A percentile compares a stretch with the other conserved stretches of the same genome.
Evolutionary conservation across 92 coral and sea anemone genomes (phyloP).

Genomic region (Zoanthus sociatus): DNA sequence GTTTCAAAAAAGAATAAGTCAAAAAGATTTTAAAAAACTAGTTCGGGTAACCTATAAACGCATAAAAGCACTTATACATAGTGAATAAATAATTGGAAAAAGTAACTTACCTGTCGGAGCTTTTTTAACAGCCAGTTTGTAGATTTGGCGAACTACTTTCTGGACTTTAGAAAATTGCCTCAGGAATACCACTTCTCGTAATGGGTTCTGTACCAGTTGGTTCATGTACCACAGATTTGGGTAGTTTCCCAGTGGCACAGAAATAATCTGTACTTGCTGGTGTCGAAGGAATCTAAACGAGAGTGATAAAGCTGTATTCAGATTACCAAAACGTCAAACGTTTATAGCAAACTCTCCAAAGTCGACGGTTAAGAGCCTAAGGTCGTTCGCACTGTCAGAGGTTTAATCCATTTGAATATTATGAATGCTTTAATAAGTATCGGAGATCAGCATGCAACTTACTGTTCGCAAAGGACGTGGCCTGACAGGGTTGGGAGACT

Average conservation of each 20-base stretch:
- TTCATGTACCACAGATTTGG: not conserved
- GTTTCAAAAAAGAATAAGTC: not conserved
- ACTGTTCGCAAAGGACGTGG: too few species aligned
- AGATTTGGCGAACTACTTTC: not conserved
- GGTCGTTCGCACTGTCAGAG: too few species aligned
- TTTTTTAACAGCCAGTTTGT: not conserved
- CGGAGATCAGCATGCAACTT: too few species aligned
- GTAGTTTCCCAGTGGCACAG: constrained; percentile 11
- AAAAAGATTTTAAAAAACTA: not conserved
- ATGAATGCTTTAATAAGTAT: too few species aligned
- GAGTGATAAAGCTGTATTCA: not conserved
- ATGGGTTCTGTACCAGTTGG: constrained; percentile 16
- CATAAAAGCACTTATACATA: not conserved
- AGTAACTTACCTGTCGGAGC: constrained; percentile 24
- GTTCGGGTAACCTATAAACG: not conserved
- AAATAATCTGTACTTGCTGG: constrained; percentile 14
- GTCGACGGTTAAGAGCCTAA: not conserved
- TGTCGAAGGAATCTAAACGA: constrained; percentile 12
- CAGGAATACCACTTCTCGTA: constrained; percentile 10
- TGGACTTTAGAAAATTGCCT: not conserved
- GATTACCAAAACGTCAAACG: too few species aligned
- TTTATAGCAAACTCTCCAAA: not conserved
- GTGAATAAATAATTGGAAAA: not conserved
- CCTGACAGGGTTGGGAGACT: too few species aligned
- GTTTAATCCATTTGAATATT: too few species aligned